A percentile compares a stretch with the other conserved stretches of the same genome.
Conservation (phyloP, 2,888 invertebrate species). For the Stenurella melanura region DNA sequence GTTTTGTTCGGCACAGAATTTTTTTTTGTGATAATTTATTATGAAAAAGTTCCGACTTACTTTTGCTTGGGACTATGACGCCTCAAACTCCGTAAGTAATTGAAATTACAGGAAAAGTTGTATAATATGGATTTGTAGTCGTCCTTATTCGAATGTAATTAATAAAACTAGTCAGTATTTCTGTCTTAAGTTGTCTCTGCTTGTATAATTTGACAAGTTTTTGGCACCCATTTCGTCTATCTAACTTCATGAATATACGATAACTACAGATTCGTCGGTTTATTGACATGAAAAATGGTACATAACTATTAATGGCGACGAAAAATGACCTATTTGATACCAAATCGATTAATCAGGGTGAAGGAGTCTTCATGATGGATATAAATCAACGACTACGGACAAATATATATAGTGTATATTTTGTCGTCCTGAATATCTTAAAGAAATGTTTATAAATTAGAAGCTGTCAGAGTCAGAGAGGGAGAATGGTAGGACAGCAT, state of each 20-base stretch:
- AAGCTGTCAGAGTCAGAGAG: not conserved
- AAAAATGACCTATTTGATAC: constrained; percentile 28
- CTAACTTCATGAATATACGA: not conserved
- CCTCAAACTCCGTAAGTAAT: no score
- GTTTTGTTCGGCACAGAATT: no score
- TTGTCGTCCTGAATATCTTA: constrained; percentile 9
- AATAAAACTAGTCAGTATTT: no score
- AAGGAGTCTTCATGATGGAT: constrained; percentile 12
- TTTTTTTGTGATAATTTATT: no score
- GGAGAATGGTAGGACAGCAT: not conserved
- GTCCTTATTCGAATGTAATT: no score
- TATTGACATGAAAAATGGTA: constrained; percentile 13
- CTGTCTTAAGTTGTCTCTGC: no score
- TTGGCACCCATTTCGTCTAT: not conserved
- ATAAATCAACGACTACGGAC: constrained; percentile 11
- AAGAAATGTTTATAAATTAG: constrained; percentile 21
- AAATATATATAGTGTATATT: constrained; percentile 9
- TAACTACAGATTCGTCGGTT: not conserved
- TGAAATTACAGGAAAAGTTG: no score
- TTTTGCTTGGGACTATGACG: no score
- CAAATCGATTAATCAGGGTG: constrained; percentile 15
- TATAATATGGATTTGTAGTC: no score
- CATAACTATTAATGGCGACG: constrained; percentile 12
- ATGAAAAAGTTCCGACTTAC: no score
- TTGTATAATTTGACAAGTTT: not conserved